Conservation (phyloP, 2,888 invertebrate genomes). For the Cylloceria caligata region DNA sequence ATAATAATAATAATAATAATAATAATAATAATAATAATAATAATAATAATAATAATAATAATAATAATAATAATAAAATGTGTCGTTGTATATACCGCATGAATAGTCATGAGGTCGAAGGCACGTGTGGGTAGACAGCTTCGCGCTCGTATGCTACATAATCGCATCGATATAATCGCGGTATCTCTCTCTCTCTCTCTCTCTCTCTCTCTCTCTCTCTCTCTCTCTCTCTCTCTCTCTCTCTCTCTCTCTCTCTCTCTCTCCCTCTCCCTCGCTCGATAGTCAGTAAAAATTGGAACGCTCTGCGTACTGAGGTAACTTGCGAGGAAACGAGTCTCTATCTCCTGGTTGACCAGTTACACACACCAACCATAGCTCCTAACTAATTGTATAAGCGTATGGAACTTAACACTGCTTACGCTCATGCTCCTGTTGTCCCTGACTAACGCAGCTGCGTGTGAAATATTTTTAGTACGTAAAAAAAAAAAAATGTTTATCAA, state of each 20-base stretch:
- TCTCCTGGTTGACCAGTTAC: constrained; percentile 35
- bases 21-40: constrained; percentile 26
- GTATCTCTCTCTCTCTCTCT: constrained; percentile 14
- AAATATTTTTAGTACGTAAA: neutral
- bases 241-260: neutral
- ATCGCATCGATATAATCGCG: constrained; percentile 62
- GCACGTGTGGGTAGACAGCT: constrained; percentile 67
- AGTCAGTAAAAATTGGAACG: constrained; percentile 54
- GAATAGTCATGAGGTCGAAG: constrained; percentile 65
- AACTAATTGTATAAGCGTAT: constrained; percentile 54
- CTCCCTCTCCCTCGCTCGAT: constrained; percentile 23
- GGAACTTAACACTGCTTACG: constrained; percentile 4
- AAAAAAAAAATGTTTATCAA: neutral
- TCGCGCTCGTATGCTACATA: constrained; percentile 55
- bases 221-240: neutral
- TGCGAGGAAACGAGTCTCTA: constrained; percentile 56
- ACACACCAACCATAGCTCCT: constrained; percentile 21
- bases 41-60: constrained; percentile 25
- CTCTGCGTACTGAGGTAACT: constrained; percentile 52
- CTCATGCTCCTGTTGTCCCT: neutral
- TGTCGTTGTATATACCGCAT: constrained; percentile 19
- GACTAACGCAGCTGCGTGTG: neutral
- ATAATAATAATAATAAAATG: constrained; percentile 20
- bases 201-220: constrained; percentile 13
- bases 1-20: constrained; percentile 23